Conservation (phyloP, 2,888 invertebrate species). For the Drosophila cognata region DNA sequence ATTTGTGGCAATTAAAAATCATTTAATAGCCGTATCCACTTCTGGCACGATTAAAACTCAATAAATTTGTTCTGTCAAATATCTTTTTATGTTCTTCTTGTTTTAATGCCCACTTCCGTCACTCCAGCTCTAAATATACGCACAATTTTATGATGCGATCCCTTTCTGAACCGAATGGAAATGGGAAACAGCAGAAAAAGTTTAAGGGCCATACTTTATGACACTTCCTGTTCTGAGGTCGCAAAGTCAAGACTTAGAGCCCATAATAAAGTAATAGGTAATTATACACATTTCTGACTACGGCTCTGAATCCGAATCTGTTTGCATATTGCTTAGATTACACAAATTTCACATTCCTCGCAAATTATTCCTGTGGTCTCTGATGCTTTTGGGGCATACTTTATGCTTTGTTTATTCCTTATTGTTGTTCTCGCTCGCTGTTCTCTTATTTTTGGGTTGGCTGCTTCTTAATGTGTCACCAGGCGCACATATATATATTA, state of each 20-base stretch:
- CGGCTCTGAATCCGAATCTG: not conserved
- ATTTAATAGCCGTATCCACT: conserved; percentile 22
- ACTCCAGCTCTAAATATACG: conserved; percentile 21
- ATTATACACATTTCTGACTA: conserved; percentile 19
- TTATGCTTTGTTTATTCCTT: conserved; percentile 22
- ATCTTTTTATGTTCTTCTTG: conserved; percentile 32
- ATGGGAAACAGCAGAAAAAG: not conserved
- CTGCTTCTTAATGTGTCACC: conserved; percentile 55
- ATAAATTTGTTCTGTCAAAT: conserved; percentile 39
- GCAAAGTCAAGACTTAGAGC: conserved; percentile 11
- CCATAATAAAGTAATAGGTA: not conserved
- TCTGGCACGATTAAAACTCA: conserved; percentile 40
- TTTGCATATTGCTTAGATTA: conserved; percentile 17
- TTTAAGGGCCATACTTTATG: conserved; percentile 22
- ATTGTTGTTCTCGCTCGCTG: conserved; percentile 17
- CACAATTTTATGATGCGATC: conserved; percentile 43
- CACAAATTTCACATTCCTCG: conserved; percentile 26
- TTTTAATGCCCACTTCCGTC: conserved; percentile 30
- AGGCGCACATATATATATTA: conserved; percentile 57
- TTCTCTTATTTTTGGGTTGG: conserved; percentile 16
- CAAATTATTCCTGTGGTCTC: conserved; percentile 31
- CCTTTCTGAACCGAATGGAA: not conserved
- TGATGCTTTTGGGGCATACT: not conserved
- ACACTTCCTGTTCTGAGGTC: conserved; percentile 28
- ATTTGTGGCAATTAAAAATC: conserved; percentile 18